Evolutionary conservation across 2,888 invertebrate genomes (phyloP).

Genomic region (Podabrus alpinus): DNA sequence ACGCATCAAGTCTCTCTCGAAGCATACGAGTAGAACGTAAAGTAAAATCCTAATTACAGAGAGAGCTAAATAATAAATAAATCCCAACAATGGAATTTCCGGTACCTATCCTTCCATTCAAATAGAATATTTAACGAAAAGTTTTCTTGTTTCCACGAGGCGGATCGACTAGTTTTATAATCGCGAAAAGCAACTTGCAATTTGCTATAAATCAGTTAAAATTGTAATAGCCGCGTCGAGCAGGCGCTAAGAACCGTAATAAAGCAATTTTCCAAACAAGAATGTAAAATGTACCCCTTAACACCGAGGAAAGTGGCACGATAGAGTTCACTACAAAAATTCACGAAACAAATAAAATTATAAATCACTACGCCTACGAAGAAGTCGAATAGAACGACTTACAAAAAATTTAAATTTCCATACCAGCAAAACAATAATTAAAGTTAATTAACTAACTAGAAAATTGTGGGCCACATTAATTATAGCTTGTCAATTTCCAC

Average conservation of each 20-base stretch:
- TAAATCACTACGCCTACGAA: background rate
- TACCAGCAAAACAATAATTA: background rate
- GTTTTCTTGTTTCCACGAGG: conserved; percentile 13
- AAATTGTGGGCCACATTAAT: background rate
- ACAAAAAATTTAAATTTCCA: background rate
- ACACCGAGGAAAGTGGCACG: background rate
- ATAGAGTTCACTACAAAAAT: background rate
- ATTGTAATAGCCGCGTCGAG: conserved; percentile 29
- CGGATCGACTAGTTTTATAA: conserved; percentile 32
- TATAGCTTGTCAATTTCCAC: background rate
- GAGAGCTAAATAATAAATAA: background rate
- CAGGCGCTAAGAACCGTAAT: conserved; percentile 34
- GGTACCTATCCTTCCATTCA: conserved; percentile 7
- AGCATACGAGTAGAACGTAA: background rate
- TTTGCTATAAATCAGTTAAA: conserved; percentile 35
- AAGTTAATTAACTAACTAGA: background rate
- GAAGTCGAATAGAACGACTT: background rate
- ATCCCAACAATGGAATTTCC: conserved; percentile 16
- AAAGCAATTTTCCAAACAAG: conserved; percentile 39
- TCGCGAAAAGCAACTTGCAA: conserved; percentile 31
- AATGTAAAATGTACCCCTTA: conserved; percentile 18
- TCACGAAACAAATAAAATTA: background rate
- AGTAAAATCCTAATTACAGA: background rate
- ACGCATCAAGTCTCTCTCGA: background rate
- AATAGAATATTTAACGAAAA: conserved; percentile 5